phyloP scores from a whole-genome alignment of 2,113 vertebrate genomes.

The Ceyx margarethae region DNA sequence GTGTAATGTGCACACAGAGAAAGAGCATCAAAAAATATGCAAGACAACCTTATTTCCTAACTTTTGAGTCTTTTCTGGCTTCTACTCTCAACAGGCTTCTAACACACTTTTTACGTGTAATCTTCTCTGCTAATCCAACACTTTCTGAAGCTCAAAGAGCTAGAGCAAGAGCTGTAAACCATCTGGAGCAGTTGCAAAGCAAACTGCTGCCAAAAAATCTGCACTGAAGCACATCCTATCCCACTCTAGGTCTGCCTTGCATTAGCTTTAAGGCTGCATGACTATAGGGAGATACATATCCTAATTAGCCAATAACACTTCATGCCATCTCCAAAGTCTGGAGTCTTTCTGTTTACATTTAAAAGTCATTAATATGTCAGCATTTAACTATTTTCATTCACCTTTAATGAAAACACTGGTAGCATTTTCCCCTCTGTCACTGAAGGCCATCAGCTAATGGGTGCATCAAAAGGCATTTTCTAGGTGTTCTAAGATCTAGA shows the following conservation, averaged over 20 bases:
- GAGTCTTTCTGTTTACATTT: background rate
- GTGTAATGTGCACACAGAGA: background rate
- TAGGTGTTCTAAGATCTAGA: background rate
- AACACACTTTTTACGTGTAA: background rate
- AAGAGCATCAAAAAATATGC: slow-evolving; percentile 20
- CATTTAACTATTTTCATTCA: background rate
- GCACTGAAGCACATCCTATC: background rate
- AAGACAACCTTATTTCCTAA: background rate
- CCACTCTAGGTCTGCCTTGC: background rate
- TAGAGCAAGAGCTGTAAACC: background rate
- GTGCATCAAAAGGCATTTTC: background rate
- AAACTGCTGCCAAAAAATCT: background rate
- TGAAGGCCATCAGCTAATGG: background rate
- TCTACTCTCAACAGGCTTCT: background rate
- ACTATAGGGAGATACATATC: background rate
- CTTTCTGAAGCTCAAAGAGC: background rate
- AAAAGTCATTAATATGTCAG: background rate
- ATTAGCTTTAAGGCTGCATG: background rate
- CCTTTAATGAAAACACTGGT: background rate
- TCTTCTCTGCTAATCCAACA: background rate
- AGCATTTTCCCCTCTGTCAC: background rate
- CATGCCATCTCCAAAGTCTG: background rate
- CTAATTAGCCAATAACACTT: background rate
- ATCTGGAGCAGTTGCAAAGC: background rate
- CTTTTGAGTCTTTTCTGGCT: background rate